Evolutionary conservation across 2,113 vertebrate genomes (phyloP), one percentile per base, ranked within the genome.

Genomic region (Notarius quadriscutis): DNA sequence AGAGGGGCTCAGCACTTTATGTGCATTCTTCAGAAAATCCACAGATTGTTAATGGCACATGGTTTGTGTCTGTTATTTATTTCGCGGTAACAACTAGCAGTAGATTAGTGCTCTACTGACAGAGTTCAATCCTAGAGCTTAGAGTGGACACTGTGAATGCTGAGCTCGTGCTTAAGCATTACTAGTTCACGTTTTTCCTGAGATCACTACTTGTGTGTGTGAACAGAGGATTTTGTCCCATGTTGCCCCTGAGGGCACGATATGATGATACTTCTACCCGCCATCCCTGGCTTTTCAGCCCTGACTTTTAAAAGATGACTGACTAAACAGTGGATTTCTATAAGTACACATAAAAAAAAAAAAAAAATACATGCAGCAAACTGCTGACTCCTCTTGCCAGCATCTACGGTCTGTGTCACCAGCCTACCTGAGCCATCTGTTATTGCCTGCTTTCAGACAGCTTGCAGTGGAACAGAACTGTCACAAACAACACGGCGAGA

Each of bases 391-490:
- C 30, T 55, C 71, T 75, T 5, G 65, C 55, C 53, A 79, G 58
- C 22, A 86, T 85, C 72, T 57, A 86, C 11, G 48, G 50, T 48
- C 20, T 30, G 58, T 22, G 75, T 79, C 75, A 57, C 51, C 79
- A 81, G 79, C 79, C 30, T 84, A 88, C 84, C 87, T 90, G 30
- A 65, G 71, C 89, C 87, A 90, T 90, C 87, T 90, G 89, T 55
- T 86, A 72, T 83, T 75, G 34, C 41, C 34, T 53, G 69, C 79
- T 62, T 82, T 87, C 41, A 87, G 57, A 51, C 81, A 50, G 69
- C 63, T 41, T 81, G 34, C 18, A 80, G 14, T 12, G 20, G 10
- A 80, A 48, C 58, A 57, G 41, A 53, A 51, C 18, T 74, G 34
- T 55, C 65, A 27, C 63, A 81, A 25, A 81, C 11, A 57, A 30